phyloP scores from a whole-genome alignment of 2,888 invertebrate genomes.

The Watsonalla binaria region DNA sequence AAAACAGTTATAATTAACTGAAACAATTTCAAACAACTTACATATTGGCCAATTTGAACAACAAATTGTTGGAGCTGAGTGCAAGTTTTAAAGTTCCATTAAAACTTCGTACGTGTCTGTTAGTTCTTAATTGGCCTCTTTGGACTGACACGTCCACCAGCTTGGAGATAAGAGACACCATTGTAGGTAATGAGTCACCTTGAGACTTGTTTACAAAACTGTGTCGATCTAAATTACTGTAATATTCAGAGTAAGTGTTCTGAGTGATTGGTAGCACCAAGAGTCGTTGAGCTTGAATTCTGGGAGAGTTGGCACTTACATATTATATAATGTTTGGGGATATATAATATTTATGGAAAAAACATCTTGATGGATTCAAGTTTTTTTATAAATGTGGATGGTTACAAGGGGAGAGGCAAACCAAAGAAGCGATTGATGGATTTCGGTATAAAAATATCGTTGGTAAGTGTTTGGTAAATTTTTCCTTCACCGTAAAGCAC shows the following conservation, averaged over 20 bases:
- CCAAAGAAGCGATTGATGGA: too few species aligned
- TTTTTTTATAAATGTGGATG: too few species aligned
- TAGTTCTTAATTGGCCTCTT: slow-evolving; percentile 21
- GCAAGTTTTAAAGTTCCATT: slow-evolving; percentile 33
- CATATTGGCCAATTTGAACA: slow-evolving; percentile 5
- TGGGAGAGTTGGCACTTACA: too few species aligned
- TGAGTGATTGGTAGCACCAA: too few species aligned
- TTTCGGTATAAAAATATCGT: too few species aligned
- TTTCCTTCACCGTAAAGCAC: too few species aligned
- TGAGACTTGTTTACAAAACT: background rate
- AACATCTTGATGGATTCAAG: too few species aligned
- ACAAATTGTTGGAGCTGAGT: slow-evolving; percentile 8
- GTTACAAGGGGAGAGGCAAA: too few species aligned
- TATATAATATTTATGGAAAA: too few species aligned
- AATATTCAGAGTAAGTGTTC: background rate
- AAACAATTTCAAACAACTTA: slow-evolving; percentile 2
- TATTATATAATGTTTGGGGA: too few species aligned
- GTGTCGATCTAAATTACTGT: background rate
- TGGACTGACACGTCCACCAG: slow-evolving; percentile 28
- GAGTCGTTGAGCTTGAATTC: too few species aligned
- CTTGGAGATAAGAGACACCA: slow-evolving; percentile 18
- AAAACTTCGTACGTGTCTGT: slow-evolving; percentile 27
- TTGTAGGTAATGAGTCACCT: slow-evolving; percentile 9
- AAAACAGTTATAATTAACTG: background rate
- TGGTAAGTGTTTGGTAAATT: too few species aligned